Evolutionary conservation across 1,140 invertebrate genomes (phyloP).

Genomic region (Drosophila miranda): DNA sequence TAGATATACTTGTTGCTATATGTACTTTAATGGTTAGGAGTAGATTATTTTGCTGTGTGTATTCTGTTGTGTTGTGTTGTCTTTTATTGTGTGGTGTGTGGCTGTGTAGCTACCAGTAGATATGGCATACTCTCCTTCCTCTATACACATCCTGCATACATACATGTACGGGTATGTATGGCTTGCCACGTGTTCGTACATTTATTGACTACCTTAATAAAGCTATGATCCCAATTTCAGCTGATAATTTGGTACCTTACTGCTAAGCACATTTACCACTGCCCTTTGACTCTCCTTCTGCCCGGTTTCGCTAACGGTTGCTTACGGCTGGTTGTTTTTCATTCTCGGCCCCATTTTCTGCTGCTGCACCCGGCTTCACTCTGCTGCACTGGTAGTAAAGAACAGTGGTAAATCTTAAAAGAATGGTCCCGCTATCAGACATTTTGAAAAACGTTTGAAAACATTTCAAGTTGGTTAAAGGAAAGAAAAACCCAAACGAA

Average conservation of each 20-base stretch:
- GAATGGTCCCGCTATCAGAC: conserved; percentile 83
- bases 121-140: conserved; percentile 19
- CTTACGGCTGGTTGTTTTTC: not conserved
- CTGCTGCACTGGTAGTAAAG: conserved; percentile 36
- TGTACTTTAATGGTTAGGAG: conserved; percentile 25
- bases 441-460: conserved; percentile 82
- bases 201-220: conserved; percentile 82
- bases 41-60: conserved; percentile 36
- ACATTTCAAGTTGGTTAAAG: conserved; percentile 75
- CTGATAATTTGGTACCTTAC: conserved; percentile 83
- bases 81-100: conserved; percentile 13
- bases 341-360: not conserved
- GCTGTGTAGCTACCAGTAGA: conserved; percentile 34
- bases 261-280: conserved; percentile 82
- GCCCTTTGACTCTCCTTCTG: conserved; percentile 56
- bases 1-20: conserved; percentile 26
- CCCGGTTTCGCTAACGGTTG: not conserved
- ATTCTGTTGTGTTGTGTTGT: conserved; percentile 17
- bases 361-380: too few species aligned
- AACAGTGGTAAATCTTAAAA: conserved; percentile 83
- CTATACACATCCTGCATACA: conserved; percentile 24
- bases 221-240: conserved; percentile 83
- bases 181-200: conserved; percentile 43
- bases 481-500: conserved; percentile 62
- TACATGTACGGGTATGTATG: conserved; percentile 6